These are phyloP conservation scores for Sula dactylatra DNA, from an alignment of 2,113 vertebrate genomes.

Conservation along the genomic window DNA sequence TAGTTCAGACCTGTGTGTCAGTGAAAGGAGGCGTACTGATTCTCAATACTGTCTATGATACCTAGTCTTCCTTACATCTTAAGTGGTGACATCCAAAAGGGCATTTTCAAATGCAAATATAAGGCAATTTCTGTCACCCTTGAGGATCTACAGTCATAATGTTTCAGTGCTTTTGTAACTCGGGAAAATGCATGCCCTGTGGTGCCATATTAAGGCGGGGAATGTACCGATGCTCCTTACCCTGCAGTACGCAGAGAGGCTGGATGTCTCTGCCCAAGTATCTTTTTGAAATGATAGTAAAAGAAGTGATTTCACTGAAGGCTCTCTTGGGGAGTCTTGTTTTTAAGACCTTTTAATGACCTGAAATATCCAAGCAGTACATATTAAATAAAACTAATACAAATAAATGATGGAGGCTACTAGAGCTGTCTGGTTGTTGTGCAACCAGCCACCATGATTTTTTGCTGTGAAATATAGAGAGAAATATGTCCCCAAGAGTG, in stretches of 20 bases:
- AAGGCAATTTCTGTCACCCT: not conserved
- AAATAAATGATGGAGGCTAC: not conserved
- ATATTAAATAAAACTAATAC: not conserved
- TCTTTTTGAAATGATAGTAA: not conserved
- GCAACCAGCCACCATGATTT: not conserved
- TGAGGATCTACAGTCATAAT: not conserved
- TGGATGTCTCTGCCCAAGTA: not conserved
- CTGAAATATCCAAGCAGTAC: not conserved
- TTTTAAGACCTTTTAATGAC: not conserved
- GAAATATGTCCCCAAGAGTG: not conserved
- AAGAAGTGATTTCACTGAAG: not conserved
- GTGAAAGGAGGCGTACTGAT: not conserved
- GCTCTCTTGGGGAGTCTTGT: not conserved
- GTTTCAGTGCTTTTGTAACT: not conserved
- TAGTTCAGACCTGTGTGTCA: not conserved
- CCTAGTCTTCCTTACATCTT: not conserved
- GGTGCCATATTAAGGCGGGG: not conserved
- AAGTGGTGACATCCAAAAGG: not conserved
- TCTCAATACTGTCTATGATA: not conserved
- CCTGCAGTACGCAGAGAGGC: not conserved
- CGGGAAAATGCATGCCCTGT: not conserved
- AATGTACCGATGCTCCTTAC: not conserved
- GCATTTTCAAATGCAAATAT: not conserved
- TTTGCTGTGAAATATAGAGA: not conserved
- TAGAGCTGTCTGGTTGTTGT: not conserved